A percentile compares a stretch with the other conserved stretches of the same genome.
Evolutionary conservation across 2,113 vertebrate species (phyloP).

Genomic region (Lonchura striata): DNA sequence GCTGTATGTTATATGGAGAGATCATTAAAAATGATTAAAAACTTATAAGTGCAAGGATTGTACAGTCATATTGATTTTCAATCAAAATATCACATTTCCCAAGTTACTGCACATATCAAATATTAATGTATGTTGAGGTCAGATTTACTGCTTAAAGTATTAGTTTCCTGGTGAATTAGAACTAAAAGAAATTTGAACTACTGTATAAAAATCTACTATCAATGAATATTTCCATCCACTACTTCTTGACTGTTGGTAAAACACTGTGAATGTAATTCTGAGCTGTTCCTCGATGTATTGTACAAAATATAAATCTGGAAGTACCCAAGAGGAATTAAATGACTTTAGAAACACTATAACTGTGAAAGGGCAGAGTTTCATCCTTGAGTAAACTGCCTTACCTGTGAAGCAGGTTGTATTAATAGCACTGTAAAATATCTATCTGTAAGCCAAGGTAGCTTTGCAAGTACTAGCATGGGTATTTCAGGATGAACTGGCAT

Average conservation of each 20-base stretch:
- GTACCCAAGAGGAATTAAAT: not conserved
- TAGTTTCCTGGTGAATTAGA: constrained; percentile 29
- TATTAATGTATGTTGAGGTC: constrained; percentile 2
- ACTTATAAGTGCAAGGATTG: not conserved
- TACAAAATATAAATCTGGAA: not conserved
- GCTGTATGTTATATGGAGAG: not conserved
- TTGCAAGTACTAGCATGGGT: not conserved
- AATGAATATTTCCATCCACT: constrained; percentile 2
- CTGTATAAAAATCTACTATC: not conserved
- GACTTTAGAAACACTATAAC: not conserved
- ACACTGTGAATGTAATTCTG: not conserved
- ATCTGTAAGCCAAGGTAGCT: not conserved
- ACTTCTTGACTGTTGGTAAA: not conserved
- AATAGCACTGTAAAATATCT: not conserved
- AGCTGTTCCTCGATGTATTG: not conserved
- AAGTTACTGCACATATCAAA: constrained; percentile 13
- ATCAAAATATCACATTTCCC: constrained; percentile 15
- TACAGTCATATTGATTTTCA: constrained; percentile 25
- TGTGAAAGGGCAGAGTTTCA: not conserved
- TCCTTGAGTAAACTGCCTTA: not conserved
- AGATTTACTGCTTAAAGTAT: constrained; percentile 20
- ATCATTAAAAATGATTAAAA: constrained; percentile 16
- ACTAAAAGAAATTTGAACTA: constrained; percentile 16
- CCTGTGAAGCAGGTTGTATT: not conserved
- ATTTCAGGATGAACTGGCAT: not conserved